Evolutionary conservation across 2,113 vertebrate species (phyloP).

Genomic region (Eptesicus fuscus): DNA sequence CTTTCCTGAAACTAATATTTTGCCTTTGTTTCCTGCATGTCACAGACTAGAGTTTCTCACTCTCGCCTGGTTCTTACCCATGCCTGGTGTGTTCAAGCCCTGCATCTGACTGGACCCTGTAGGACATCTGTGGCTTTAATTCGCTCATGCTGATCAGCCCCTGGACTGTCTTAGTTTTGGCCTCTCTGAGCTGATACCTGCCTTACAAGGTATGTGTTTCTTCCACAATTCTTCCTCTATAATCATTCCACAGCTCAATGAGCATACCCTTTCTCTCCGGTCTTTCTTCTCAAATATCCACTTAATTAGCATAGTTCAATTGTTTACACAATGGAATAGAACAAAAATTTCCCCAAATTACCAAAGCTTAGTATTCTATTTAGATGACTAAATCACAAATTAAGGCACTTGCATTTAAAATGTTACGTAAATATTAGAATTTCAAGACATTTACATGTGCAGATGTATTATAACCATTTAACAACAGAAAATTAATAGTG

Average conservation of each 20-base stretch:
- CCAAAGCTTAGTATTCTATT: not conserved
- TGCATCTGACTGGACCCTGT: not conserved
- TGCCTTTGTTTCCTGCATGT: not conserved
- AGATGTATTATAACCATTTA: not conserved
- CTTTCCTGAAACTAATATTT: not conserved
- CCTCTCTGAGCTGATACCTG: not conserved
- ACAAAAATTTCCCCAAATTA: not conserved
- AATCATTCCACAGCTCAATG: not conserved
- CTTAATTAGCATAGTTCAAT: not conserved
- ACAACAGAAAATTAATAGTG: not conserved
- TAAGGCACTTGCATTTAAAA: not conserved
- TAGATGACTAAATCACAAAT: not conserved
- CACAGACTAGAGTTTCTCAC: not conserved
- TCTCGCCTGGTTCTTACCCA: not conserved
- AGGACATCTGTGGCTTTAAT: not conserved
- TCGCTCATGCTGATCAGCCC: no score
- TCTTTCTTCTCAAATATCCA: not conserved
- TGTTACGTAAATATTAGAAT: not conserved
- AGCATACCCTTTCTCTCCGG: not conserved
- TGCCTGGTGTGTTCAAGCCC: not conserved
- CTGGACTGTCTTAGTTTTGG: not conserved
- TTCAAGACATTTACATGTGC: not conserved
- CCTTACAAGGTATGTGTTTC: rapidly evolving
- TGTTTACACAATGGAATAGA: not conserved
- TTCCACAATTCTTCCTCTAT: not conserved